Evolutionary conservation across 1,140 invertebrate genomes (phyloP).

Genomic region (Macrocentrus cingulum): DNA sequence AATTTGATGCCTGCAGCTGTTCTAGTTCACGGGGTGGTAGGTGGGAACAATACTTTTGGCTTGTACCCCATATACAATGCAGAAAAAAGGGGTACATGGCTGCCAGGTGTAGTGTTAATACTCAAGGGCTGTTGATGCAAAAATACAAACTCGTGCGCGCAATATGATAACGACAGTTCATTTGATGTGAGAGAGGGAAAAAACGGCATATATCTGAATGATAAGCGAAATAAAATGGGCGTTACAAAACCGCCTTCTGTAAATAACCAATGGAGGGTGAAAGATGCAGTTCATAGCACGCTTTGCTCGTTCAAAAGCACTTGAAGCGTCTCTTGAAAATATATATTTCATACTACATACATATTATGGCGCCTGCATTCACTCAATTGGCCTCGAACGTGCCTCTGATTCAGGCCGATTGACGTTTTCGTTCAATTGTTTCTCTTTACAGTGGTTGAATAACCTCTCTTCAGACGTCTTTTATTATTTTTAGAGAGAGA

Average conservation of each 20-base stretch:
- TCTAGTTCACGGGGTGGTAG: background rate
- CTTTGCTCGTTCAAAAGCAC: background rate
- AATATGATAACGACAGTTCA: background rate
- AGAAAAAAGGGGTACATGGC: constrained; percentile 6
- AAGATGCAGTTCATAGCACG: background rate
- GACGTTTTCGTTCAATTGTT: constrained; percentile 10
- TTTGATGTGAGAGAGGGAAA: background rate
- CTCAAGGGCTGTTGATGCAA: background rate
- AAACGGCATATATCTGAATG: background rate
- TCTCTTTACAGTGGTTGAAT: constrained; percentile 12
- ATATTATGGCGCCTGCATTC: background rate
- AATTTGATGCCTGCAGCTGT: constrained; percentile 13
- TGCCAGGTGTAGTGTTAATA: constrained; percentile 10
- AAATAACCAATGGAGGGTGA: background rate
- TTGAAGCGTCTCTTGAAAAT: constrained; percentile 3
- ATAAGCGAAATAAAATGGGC: constrained; percentile 1
- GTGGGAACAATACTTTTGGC: background rate
- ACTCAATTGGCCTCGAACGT: constrained; percentile 1
- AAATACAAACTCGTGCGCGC: background rate
- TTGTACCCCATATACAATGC: too few relatives aligned
- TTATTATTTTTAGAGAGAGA: too few relatives aligned
- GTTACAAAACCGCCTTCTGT: background rate
- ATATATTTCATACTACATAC: background rate
- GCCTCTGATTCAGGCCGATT: constrained; percentile 14
- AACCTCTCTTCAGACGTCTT: constrained; percentile 3